phyloP scores from a whole-genome alignment of 2,888 invertebrate species.

The Dynastes grantii region DNA sequence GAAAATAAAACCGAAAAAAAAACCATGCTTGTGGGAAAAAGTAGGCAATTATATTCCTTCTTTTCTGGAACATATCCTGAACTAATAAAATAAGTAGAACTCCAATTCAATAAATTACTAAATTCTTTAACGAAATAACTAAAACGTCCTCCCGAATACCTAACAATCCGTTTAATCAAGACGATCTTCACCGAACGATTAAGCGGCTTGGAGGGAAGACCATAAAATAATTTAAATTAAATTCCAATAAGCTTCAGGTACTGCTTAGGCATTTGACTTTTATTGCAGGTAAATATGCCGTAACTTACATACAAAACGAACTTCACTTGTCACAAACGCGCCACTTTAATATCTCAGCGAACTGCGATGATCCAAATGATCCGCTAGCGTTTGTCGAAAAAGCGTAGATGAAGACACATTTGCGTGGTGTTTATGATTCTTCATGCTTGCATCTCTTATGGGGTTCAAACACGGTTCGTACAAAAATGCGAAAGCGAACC shows the following conservation, averaged over 20 bases:
- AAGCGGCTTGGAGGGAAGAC: too few species aligned
- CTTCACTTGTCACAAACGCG: not conserved
- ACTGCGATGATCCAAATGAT: not conserved
- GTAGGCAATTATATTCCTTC: too few species aligned
- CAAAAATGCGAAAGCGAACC: not conserved
- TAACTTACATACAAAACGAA: not conserved
- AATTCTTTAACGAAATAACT: too few species aligned
- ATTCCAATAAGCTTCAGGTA: not conserved
- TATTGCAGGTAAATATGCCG: not conserved
- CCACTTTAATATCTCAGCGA: not conserved
- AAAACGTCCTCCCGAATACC: too few species aligned
- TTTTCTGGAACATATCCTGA: too few species aligned
- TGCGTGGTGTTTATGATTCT: not conserved
- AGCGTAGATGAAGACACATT: not conserved
- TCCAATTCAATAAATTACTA: too few species aligned
- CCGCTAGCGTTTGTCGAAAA: not conserved
- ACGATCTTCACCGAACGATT: too few species aligned
- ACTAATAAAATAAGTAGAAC: too few species aligned
- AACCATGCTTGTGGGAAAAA: too few species aligned
- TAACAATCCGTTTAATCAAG: too few species aligned
- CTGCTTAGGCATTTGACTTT: not conserved
- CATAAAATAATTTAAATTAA: constrained; percentile 7
- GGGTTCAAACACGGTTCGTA: not conserved
- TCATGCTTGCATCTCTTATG: not conserved
- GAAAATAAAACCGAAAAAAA: too few species aligned